Evolutionary conservation across 2,888 invertebrate species (phyloP).

Genomic region (Leptarthrus brevirostris): DNA sequence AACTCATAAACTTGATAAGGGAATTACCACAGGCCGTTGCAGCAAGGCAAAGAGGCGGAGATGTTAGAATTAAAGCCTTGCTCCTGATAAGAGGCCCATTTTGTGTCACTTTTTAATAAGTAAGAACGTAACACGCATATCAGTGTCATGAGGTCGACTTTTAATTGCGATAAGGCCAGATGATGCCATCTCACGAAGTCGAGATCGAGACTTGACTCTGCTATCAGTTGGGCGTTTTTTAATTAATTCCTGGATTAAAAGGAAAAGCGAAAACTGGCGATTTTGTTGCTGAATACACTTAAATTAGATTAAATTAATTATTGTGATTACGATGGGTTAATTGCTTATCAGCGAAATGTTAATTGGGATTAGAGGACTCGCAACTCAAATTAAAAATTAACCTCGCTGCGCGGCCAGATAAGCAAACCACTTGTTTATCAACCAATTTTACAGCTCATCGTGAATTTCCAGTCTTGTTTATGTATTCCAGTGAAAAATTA

Average conservation of each 20-base stretch:
- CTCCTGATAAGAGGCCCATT: not conserved
- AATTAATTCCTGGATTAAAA: conserved; percentile 20
- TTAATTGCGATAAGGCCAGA: not conserved
- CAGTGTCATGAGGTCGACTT: conserved; percentile 13
- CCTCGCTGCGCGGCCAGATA: conserved; percentile 6
- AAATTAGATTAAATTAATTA: conserved; percentile 50
- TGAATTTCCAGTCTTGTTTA: conserved; percentile 15
- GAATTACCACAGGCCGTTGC: not conserved
- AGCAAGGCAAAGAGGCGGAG: not conserved
- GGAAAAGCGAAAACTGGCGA: conserved; percentile 16
- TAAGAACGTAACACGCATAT: conserved; percentile 3
- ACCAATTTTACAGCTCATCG: conserved; percentile 34
- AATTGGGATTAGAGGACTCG: conserved; percentile 51
- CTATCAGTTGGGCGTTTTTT: conserved; percentile 12
- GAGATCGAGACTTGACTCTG: not conserved
- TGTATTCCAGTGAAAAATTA: conserved; percentile 7
- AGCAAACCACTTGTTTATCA: conserved; percentile 15
- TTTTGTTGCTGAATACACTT: conserved; percentile 43
- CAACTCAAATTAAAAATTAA: conserved; percentile 50
- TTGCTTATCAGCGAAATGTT: conserved; percentile 49
- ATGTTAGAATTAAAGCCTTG: not conserved
- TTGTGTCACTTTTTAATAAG: conserved; percentile 12
- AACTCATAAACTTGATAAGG: conserved; percentile 15
- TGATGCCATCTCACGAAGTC: not conserved
- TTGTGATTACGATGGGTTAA: conserved; percentile 45